These are phyloP conservation scores for Eciton burchellii DNA, from an alignment of 1,140 invertebrate species.

Conservation along the genomic window DNA sequence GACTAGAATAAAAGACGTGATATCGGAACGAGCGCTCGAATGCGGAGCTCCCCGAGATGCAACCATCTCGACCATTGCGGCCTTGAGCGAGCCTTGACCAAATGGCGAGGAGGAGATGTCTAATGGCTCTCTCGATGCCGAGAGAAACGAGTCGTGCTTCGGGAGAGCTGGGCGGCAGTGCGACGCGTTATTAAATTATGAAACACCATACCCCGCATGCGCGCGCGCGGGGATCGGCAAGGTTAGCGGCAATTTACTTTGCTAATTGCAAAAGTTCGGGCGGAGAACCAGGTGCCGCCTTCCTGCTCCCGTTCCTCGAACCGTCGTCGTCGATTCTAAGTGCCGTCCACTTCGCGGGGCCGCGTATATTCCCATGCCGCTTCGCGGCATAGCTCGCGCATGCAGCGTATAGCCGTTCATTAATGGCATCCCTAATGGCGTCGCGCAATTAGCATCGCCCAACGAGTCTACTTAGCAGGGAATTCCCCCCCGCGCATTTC, in stretches of 20 bases:
- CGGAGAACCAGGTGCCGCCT: slow-evolving; percentile 42
- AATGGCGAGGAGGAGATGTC: too few species aligned
- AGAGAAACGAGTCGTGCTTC: too few species aligned
- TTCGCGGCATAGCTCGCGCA: slow-evolving; percentile 15
- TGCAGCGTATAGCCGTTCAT: slow-evolving; percentile 32
- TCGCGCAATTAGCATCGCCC: slow-evolving; percentile 21
- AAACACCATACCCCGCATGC: slow-evolving; percentile 34
- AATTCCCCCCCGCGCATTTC: neutral
- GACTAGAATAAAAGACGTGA: too few species aligned
- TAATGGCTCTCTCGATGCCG: too few species aligned
- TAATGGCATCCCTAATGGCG: slow-evolving; percentile 43
- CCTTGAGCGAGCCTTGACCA: too few species aligned
- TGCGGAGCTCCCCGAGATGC: too few species aligned
- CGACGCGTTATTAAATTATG: slow-evolving; percentile 69
- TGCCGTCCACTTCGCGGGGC: slow-evolving; percentile 23
- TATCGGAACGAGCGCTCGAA: too few species aligned
- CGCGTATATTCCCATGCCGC: neutral
- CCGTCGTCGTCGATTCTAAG: slow-evolving; percentile 41
- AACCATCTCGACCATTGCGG: too few species aligned
- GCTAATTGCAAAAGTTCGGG: slow-evolving; percentile 71
- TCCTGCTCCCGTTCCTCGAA: neutral
- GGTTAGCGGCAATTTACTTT: slow-evolving; percentile 70
- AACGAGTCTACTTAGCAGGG: neutral
- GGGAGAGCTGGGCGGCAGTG: slow-evolving; percentile 1
- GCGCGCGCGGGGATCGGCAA: slow-evolving; percentile 38